Conservation (phyloP, 2,888 invertebrate genomes). For the Laspeyria flexula region DNA sequence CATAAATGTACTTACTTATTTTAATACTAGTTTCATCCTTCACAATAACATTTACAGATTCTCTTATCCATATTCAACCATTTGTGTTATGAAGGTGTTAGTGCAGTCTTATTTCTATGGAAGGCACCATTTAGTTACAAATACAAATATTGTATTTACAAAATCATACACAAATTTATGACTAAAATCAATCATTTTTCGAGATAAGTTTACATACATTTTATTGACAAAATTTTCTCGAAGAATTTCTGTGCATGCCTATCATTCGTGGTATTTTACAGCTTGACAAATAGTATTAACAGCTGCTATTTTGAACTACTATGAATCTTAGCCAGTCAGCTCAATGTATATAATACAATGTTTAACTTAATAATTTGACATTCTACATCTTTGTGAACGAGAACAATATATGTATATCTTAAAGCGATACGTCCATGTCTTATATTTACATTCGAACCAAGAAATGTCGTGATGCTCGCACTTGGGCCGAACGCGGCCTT, state of each 20-base stretch:
- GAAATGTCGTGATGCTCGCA: background rate
- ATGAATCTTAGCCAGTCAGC: too few relatives aligned
- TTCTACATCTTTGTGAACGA: constrained; percentile 19
- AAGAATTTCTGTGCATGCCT: too few relatives aligned
- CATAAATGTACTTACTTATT: constrained; percentile 17
- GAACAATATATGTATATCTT: background rate
- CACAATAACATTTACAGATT: background rate
- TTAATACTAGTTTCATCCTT: constrained; percentile 4
- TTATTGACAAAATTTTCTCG: too few relatives aligned
- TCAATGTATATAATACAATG: too few relatives aligned
- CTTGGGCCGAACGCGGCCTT: too few relatives aligned
- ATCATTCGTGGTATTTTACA: too few relatives aligned
- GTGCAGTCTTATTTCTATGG: constrained; percentile 65
- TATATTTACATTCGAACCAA: constrained; percentile 9
- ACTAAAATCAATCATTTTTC: constrained; percentile 23
- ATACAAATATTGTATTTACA: constrained; percentile 47
- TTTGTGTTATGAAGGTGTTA: constrained; percentile 32
- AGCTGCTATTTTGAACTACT: too few relatives aligned
- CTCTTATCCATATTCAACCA: background rate
- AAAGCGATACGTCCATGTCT: background rate
- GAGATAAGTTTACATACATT: background rate
- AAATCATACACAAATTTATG: constrained; percentile 24
- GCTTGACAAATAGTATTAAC: too few relatives aligned
- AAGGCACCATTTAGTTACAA: constrained; percentile 72
- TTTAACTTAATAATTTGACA: background rate